phyloP scores from a whole-genome alignment of 1,140 invertebrate species.

The Grapholita molesta region DNA sequence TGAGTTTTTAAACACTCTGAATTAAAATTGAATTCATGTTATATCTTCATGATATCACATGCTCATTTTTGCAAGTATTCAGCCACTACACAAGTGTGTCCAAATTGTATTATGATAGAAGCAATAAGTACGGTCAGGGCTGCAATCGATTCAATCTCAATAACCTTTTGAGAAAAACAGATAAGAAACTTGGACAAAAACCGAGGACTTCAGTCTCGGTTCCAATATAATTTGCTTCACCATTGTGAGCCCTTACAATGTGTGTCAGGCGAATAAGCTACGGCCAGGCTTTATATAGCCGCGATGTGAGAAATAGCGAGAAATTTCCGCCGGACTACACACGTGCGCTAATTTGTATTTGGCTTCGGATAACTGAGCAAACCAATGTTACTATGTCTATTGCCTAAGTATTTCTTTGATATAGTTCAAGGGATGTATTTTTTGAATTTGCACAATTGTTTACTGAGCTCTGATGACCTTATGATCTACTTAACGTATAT shows the following conservation, averaged over 20 bases:
- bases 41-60: not conserved
- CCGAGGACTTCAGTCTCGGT: not conserved
- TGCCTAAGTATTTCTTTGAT: too few relatives aligned
- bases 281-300: not conserved
- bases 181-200: constrained; percentile 16
- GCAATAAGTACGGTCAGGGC: not conserved
- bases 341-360: not conserved
- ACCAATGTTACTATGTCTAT: too few relatives aligned
- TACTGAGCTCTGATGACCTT: too few relatives aligned
- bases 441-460: too few relatives aligned
- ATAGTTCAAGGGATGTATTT: too few relatives aligned
- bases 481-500: too few relatives aligned
- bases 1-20: too few relatives aligned
- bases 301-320: not conserved
- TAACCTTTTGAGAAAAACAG: not conserved
- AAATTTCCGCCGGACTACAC: not conserved
- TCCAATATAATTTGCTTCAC: constrained; percentile 15
- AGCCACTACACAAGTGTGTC: not conserved
- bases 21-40: too few relatives aligned
- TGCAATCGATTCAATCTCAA: not conserved
- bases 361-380: too few relatives aligned
- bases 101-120: not conserved
- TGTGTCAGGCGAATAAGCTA: constrained; percentile 6
- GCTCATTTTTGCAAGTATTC: not conserved
- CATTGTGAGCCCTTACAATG: constrained; percentile 7